Evolutionary conservation across 2,797 vertebrate genomes (phyloP).

Genomic region (Coccyzus lansbergi): DNA sequence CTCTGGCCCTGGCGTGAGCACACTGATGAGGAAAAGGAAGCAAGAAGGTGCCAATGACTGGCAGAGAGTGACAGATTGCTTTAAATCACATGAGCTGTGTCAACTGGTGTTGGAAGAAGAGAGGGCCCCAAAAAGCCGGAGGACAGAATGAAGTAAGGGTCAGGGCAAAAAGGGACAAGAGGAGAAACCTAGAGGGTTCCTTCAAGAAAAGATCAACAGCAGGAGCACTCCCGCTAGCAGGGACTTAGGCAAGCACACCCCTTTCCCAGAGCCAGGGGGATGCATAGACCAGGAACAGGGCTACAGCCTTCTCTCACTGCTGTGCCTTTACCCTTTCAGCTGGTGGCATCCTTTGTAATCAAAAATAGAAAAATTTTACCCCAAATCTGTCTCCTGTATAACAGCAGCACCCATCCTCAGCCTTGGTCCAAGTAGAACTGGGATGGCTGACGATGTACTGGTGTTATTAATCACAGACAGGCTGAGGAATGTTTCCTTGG

Average conservation of each 20-base stretch:
- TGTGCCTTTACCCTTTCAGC: neutral
- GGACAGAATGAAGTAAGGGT: neutral
- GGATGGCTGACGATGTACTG: neutral
- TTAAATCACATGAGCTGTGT: neutral
- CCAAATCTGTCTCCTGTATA: neutral
- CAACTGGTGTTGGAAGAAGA: neutral
- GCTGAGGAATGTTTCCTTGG: constrained; percentile 17
- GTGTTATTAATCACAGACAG: constrained; percentile 1
- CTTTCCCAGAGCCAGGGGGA: rapidly evolving
- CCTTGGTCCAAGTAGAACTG: neutral
- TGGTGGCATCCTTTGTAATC: neutral
- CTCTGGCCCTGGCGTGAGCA: neutral
- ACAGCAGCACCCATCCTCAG: neutral
- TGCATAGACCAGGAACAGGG: neutral
- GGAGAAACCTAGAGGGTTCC: neutral
- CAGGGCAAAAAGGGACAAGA: neutral
- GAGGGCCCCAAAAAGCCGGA: neutral
- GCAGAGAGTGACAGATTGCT: neutral
- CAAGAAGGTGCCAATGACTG: neutral
- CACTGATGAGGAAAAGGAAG: neutral
- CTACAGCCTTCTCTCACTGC: neutral
- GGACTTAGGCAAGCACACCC: neutral
- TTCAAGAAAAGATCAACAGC: neutral
- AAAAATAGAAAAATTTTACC: neutral
- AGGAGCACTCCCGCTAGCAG: neutral